phyloP scores from a whole-genome alignment of 2,888 invertebrate genomes.

The Sinopyrophorus schimmeli region DNA sequence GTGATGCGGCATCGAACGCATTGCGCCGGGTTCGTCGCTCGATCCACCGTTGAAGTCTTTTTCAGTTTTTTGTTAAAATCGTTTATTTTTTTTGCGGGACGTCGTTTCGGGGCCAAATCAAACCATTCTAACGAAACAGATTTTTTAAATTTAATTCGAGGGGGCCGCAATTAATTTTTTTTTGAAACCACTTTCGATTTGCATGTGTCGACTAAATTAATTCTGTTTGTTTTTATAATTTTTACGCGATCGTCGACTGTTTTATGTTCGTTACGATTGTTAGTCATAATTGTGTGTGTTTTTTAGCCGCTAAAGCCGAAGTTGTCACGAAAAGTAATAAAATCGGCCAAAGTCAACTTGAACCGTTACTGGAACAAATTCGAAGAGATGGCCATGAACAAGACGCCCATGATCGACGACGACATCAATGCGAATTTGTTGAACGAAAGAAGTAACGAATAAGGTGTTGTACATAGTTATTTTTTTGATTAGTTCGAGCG shows the following conservation, averaged over 20 bases:
- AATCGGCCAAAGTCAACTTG: conserved; percentile 64
- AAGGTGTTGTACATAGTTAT: too few relatives aligned
- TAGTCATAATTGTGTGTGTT: conserved; percentile 37
- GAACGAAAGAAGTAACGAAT: too few relatives aligned
- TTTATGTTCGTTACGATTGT: neutral
- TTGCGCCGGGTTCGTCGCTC: conserved; percentile 6
- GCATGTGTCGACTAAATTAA: neutral
- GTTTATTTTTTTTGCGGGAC: too few relatives aligned
- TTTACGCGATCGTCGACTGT: neutral
- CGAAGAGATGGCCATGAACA: conserved; percentile 58
- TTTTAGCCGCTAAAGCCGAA: conserved; percentile 62
- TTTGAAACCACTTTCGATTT: too few relatives aligned
- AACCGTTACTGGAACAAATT: conserved; percentile 69
- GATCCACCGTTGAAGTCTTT: conserved; percentile 13
- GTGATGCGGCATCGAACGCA: neutral
- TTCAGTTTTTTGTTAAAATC: neutral
- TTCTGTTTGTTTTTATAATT: neutral
- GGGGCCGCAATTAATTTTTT: too few relatives aligned
- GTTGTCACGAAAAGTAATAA: conserved; percentile 61
- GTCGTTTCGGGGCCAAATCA: too few relatives aligned
- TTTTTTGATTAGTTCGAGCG: conserved; percentile 1
- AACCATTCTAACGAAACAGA: too few relatives aligned
- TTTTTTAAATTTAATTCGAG: too few relatives aligned
- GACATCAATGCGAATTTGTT: conserved; percentile 61
- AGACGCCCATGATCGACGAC: conserved; percentile 41